Conservation (phyloP, 2,797 vertebrate species). For the Coregonus sp. region DNA sequence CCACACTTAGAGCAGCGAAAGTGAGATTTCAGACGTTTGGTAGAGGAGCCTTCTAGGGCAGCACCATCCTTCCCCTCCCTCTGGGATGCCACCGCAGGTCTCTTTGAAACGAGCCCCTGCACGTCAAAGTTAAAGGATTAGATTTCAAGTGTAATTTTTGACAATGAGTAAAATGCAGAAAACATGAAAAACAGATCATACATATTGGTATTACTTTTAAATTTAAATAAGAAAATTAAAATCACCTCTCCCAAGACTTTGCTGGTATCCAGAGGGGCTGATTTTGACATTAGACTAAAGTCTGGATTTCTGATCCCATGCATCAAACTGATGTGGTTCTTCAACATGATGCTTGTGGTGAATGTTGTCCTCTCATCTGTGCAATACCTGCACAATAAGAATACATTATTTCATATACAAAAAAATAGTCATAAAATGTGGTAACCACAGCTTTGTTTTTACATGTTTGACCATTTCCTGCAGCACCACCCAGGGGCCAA, state of each 20-base stretch:
- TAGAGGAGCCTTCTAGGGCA: slow-evolving; percentile 53
- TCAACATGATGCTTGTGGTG: slow-evolving; percentile 84
- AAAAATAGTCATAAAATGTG: background rate
- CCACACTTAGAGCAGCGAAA: slow-evolving; percentile 91
- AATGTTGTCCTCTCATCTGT: slow-evolving; percentile 85
- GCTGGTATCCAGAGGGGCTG: slow-evolving; percentile 60
- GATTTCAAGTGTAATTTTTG: background rate
- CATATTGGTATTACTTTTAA: slow-evolving; percentile 14
- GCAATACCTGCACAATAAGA: slow-evolving; percentile 84
- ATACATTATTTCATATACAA: background rate
- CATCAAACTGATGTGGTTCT: slow-evolving; percentile 97
- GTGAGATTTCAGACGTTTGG: slow-evolving; percentile 82
- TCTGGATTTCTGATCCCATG: slow-evolving; percentile 96
- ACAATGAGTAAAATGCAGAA: background rate
- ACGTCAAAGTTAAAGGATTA: slow-evolving; percentile 34
- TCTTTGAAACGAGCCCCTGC: slow-evolving; percentile 76
- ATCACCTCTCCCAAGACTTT: slow-evolving; percentile 76
- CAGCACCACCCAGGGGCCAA: background rate
- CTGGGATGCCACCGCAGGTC: slow-evolving; percentile 51
- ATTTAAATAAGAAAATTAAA: slow-evolving; percentile 5
- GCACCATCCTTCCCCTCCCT: slow-evolving; percentile 42
- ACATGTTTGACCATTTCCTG: background rate
- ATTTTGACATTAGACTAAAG: slow-evolving; percentile 80
- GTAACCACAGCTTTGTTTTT: background rate
- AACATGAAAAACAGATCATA: background rate